phyloP scores from a whole-genome alignment of 2,113 vertebrate species.

The Ellobius talpinus region DNA sequence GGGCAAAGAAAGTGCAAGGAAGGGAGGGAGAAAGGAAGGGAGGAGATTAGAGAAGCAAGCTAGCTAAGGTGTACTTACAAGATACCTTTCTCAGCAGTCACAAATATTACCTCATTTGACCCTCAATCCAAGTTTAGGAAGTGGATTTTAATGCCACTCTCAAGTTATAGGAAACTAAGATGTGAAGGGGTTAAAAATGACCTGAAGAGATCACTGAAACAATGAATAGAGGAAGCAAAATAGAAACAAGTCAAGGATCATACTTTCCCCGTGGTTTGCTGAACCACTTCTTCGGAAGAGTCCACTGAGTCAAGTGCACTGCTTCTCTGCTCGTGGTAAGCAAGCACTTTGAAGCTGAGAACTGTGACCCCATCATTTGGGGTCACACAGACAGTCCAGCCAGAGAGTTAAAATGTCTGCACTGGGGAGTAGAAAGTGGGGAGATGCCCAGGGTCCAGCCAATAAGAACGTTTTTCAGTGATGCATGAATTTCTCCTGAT shows the following conservation, averaged over 20 bases:
- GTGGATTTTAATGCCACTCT: not conserved
- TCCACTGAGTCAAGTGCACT: not conserved
- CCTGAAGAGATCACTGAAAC: not conserved
- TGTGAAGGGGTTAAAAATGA: not conserved
- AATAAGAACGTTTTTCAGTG: conserved; percentile 58
- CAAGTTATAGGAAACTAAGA: not conserved
- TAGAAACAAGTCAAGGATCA: not conserved
- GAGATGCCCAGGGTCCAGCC: not conserved
- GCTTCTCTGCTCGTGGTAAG: not conserved
- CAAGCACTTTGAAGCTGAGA: conserved; percentile 1
- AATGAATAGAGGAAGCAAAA: not conserved
- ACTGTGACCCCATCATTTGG: not conserved
- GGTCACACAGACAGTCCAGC: not conserved
- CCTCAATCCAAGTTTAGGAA: not conserved
- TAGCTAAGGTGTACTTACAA: not conserved
- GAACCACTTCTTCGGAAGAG: not conserved
- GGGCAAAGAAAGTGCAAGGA: not conserved
- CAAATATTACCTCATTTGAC: not conserved
- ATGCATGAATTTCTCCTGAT: conserved; percentile 55
- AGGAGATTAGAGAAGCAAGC: no score
- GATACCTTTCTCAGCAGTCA: not conserved
- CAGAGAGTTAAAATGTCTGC: conserved; percentile 34
- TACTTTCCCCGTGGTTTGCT: not conserved
- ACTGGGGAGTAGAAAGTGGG: not conserved
- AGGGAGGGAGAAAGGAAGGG: not conserved